A percentile compares a stretch with the other conserved stretches of the same genome.
Evolutionary conservation across 2,113 vertebrate genomes (phyloP).

Genomic region (Serilophus lunatus): DNA sequence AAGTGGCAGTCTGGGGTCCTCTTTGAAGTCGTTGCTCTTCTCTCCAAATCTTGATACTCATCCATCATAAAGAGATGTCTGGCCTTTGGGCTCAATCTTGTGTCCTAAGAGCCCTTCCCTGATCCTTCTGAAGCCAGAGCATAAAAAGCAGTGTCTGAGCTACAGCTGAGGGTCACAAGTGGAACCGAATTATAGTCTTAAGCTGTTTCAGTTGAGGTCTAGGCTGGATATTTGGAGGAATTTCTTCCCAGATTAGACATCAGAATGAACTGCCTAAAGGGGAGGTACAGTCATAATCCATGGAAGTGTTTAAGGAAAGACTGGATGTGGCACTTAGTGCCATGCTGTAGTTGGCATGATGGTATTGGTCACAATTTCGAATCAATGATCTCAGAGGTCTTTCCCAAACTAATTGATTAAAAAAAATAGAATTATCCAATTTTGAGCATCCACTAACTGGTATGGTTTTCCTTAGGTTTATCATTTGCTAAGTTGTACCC

Average conservation of each 20-base stretch:
- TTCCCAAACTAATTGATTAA: neutral
- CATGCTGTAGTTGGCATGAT: rapidly evolving
- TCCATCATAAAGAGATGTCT: neutral
- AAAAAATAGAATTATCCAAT: neutral
- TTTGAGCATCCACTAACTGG: neutral
- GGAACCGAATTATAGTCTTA: neutral
- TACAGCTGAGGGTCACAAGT: neutral
- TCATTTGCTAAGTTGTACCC: neutral
- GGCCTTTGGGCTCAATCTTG: neutral
- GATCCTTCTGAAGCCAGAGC: neutral
- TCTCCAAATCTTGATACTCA: neutral
- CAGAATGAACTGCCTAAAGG: neutral
- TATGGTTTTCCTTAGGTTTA: neutral
- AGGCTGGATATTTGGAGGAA: neutral
- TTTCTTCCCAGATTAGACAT: neutral
- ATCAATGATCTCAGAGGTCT: neutral
- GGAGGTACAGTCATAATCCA: too few species aligned
- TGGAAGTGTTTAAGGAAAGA: neutral
- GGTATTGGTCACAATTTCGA: neutral
- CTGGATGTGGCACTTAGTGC: neutral
- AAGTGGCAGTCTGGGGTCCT: neutral
- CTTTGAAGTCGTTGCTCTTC: neutral
- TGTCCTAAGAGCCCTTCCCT: neutral
- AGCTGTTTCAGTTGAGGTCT: neutral
- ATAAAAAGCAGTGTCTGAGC: neutral